Evolutionary conservation across 2,113 vertebrate genomes (phyloP).

Genomic region (Okapia johnstoni): DNA sequence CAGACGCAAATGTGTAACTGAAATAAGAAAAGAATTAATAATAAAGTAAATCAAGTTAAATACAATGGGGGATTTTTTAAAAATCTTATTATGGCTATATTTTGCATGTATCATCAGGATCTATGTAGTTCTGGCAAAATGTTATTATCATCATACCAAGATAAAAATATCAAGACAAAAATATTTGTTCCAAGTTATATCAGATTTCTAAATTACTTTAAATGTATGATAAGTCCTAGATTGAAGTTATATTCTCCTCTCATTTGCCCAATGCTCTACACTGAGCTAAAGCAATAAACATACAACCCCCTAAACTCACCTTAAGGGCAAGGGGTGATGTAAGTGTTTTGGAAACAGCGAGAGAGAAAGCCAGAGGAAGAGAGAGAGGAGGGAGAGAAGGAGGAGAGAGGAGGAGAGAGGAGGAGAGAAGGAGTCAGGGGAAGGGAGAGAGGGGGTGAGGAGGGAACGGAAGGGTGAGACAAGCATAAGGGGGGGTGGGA

Average conservation of each 20-base stretch:
- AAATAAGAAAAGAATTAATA: conserved; percentile 61
- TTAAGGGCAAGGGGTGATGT: neutral
- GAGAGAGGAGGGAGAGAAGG: neutral
- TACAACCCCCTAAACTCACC: neutral
- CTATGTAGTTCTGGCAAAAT: neutral
- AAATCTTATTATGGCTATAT: neutral
- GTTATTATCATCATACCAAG: neutral
- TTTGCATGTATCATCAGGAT: neutral
- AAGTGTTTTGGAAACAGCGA: neutral
- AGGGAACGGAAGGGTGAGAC: neutral
- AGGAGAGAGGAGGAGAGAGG: neutral
- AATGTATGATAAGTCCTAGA: neutral
- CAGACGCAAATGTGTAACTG: conserved; percentile 98
- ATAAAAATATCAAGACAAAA: neutral
- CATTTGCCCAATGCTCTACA: neutral
- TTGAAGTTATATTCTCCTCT: neutral
- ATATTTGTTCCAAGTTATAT: neutral
- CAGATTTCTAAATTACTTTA: neutral
- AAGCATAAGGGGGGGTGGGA: too few relatives aligned
- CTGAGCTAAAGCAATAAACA: neutral
- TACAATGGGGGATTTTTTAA: neutral
- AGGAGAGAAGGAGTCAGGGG: neutral
- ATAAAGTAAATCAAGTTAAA: neutral
- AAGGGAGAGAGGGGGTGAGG: neutral
- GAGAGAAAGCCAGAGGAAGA: neutral